These are phyloP conservation scores for Venusia cambrica DNA, from an alignment of 2,888 invertebrate genomes.

Conservation along the genomic window DNA sequence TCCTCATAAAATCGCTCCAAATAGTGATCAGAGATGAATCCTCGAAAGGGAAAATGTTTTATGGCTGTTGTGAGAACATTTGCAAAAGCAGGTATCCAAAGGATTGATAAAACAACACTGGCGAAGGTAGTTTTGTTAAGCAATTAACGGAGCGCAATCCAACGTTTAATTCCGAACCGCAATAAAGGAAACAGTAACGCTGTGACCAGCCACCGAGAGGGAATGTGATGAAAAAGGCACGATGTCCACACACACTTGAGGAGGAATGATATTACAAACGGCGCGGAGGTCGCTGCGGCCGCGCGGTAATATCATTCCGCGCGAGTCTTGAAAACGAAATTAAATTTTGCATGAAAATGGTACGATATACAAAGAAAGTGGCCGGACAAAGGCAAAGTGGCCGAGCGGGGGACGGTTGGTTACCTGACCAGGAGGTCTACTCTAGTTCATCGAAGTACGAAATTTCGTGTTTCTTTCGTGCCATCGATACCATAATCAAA, in stretches of 20 bases:
- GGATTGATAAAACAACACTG: conserved; percentile 65
- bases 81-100: conserved; percentile 40
- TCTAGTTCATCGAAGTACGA: no score
- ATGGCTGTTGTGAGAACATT: no score
- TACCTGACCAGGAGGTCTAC: no score
- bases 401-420: conserved; percentile 64
- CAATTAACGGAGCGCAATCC: conserved; percentile 76
- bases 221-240: conserved; percentile 79
- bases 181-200: conserved; percentile 67
- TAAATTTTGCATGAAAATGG: conserved; percentile 80
- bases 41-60: no score
- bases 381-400: conserved; percentile 71
- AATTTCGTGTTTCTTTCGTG: no score
- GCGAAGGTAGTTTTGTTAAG: conserved; percentile 59
- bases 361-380: conserved; percentile 79
- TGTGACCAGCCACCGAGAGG: conserved; percentile 65
- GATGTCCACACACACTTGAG: conserved; percentile 79
- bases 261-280: conserved; percentile 73
- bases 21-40: no score
- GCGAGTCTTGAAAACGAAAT: conserved; percentile 81
- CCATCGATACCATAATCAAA: no score
- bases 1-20: no score
- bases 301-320: conserved; percentile 76
- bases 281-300: conserved; percentile 61
- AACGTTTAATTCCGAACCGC: conserved; percentile 73